phyloP scores from a whole-genome alignment of 2,797 vertebrate species.

The Eospalax fontanierii region DNA sequence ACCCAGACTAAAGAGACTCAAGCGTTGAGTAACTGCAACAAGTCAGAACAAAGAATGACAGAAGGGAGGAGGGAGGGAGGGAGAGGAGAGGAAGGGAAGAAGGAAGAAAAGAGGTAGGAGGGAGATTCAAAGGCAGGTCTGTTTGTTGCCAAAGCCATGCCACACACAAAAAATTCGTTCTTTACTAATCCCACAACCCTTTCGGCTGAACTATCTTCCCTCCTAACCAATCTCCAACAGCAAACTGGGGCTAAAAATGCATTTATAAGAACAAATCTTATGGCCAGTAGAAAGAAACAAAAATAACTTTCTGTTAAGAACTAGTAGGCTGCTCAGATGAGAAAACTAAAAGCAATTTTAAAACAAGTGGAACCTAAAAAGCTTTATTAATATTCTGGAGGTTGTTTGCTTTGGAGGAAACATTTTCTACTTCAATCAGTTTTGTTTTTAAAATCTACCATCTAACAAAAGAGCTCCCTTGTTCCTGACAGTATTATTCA shows the following conservation, averaged over 20 bases:
- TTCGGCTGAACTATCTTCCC: conserved; percentile 11
- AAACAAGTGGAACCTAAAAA: conserved; percentile 71
- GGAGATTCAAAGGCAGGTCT: neutral
- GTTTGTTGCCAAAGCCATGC: conserved; percentile 36
- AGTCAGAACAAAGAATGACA: neutral
- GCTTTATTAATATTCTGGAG: conserved; percentile 76
- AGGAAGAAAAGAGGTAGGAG: neutral
- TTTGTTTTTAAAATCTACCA: conserved; percentile 72
- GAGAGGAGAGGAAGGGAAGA: no score
- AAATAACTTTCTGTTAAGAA: conserved; percentile 68
- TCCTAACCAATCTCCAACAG: neutral
- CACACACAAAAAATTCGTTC: neutral
- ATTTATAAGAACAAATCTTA: conserved; percentile 66
- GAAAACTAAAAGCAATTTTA: conserved; percentile 73
- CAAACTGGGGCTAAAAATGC: neutral
- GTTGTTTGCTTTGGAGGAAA: conserved; percentile 73
- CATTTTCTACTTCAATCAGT: conserved; percentile 69
- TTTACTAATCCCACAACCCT: conserved; percentile 1
- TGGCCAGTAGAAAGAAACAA: conserved; percentile 59
- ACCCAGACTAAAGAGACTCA: conserved; percentile 28
- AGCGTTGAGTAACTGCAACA: neutral
- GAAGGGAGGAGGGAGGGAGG: no score
- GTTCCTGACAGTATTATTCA: conserved; percentile 83
- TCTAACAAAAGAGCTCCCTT: conserved; percentile 79
- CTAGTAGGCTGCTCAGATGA: conserved; percentile 64